Evolutionary conservation across 2,888 invertebrate species (phyloP).

Genomic region (Auanema sp.): DNA sequence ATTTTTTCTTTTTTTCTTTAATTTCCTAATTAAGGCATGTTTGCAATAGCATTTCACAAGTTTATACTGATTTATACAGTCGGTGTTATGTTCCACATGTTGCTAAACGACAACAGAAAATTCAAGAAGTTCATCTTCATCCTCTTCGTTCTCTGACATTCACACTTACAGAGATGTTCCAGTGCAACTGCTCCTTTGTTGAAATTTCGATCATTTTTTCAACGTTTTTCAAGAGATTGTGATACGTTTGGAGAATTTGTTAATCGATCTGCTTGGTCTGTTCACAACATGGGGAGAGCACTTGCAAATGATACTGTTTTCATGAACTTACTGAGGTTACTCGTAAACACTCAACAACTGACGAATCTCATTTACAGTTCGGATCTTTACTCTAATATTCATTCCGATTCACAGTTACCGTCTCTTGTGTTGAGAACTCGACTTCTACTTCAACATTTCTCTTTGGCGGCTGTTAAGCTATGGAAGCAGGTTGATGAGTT

Average conservation of each 20-base stretch:
- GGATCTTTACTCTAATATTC: constrained; percentile 42
- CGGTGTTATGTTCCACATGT: constrained; percentile 57
- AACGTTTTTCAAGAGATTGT: constrained; percentile 54
- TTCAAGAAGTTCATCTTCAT: constrained; percentile 24
- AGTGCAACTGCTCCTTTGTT: constrained; percentile 44
- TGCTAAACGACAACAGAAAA: constrained; percentile 34
- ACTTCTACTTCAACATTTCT: constrained; percentile 59
- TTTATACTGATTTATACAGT: constrained; percentile 52
- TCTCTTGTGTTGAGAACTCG: constrained; percentile 60
- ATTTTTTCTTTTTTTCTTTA: neutral
- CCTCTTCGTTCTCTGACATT: neutral
- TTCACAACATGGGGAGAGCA: constrained; percentile 45
- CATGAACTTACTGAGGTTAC: constrained; percentile 52
- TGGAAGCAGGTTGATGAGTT: constrained; percentile 39
- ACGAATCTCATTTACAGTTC: constrained; percentile 23
- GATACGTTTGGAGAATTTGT: constrained; percentile 42
- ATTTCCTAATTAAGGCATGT: constrained; percentile 2
- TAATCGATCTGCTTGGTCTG: constrained; percentile 14
- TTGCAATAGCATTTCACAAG: constrained; percentile 46
- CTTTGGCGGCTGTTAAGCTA: constrained; percentile 58
- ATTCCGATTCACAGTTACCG: constrained; percentile 53
- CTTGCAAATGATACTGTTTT: constrained; percentile 55
- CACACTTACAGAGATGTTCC: constrained; percentile 42
- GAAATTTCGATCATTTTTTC: constrained; percentile 53
- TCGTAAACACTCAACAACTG: neutral